A percentile compares a stretch with the other conserved stretches of the same genome.
Conservation (phyloP, 2,888 invertebrate genomes). For the Conus canariensis region DNA sequence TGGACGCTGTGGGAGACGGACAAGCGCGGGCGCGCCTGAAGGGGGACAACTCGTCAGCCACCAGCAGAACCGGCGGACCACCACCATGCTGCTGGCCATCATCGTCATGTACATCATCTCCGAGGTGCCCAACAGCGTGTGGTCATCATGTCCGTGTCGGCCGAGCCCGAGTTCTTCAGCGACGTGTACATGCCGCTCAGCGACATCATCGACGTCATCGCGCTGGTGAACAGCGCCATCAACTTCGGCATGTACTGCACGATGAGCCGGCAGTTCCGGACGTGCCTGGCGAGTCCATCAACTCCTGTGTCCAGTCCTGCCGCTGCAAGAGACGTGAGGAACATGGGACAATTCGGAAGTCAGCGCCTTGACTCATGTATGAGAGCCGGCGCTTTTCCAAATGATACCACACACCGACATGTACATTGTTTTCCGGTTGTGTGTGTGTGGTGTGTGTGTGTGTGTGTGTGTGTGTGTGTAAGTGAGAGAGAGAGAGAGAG, state of each 20-base stretch:
- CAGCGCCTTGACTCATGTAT: slow-evolving; percentile 25
- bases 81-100: slow-evolving; percentile 89
- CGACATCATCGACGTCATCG: slow-evolving; percentile 92
- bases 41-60: slow-evolving; percentile 54
- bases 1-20: slow-evolving; percentile 75
- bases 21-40: slow-evolving; percentile 62
- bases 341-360: not conserved
- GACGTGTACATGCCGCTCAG: slow-evolving; percentile 81
- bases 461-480: too few species aligned
- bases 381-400: not conserved
- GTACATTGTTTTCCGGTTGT: not conserved
- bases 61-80: slow-evolving; percentile 85
- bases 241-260: slow-evolving; percentile 95
- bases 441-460: too few species aligned
- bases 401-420: not conserved
- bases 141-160: slow-evolving; percentile 53
- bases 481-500: too few species aligned
- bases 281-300: slow-evolving; percentile 82
- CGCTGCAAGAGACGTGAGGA: not conserved
- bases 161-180: slow-evolving; percentile 85
- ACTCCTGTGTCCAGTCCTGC: slow-evolving; percentile 30
- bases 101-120: slow-evolving; percentile 90
- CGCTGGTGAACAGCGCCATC: slow-evolving; percentile 92
- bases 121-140: slow-evolving; percentile 80
- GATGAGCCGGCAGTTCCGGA: slow-evolving; percentile 94